Evolutionary conservation across 2,888 invertebrate species (phyloP), one percentile per base, ranked within the genome.

Genomic region (Scrobipalpa atriplicella): DNA sequence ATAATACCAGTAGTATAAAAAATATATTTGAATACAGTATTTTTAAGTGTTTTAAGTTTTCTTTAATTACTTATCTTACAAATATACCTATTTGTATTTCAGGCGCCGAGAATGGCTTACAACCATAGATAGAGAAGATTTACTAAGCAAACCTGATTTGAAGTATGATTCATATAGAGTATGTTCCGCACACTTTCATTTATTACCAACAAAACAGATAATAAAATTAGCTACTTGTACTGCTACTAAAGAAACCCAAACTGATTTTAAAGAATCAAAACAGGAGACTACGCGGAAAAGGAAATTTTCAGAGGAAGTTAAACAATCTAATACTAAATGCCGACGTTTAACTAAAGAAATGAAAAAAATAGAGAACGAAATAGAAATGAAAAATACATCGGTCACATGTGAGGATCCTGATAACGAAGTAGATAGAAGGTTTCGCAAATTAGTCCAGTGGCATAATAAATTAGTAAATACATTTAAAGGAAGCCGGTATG

Each of bases 391-490:
- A 66, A 65, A 65, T 65, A 0, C 11, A 41, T 19, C 62, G 43
- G 13, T 66, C 0, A 47, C 43, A 2, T 54, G 41, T 16, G 13
- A 19, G 11, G 41, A 64, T 41, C 62, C 66, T 47, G 65, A 62
- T 16, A 72, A 73, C 21, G 74, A 74, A 63, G 68, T 73, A 11
- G 62, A 66, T 18, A 64, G 64, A 19, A 70, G 74, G 62, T 71
- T 75, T 36, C 36, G 43, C 0, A 75, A 72, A 65, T 51, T 75
- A 19, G 64, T 74, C 18, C 66, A 75, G 38, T 75, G 73, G 73
- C 74, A 73, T 29, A 71, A 69, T 19, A 73, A 74, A 64, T 63
- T 73, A 38, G 73, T 71, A 65, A 72, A 71, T 58, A 73, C 70
- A 41, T 68, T 61, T 51, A 73, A 71, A 65, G 73, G 72, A 0